These are phyloP conservation scores for Etheostoma cragini DNA, from an alignment of 2,113 vertebrate genomes.

Conservation along the genomic window DNA sequence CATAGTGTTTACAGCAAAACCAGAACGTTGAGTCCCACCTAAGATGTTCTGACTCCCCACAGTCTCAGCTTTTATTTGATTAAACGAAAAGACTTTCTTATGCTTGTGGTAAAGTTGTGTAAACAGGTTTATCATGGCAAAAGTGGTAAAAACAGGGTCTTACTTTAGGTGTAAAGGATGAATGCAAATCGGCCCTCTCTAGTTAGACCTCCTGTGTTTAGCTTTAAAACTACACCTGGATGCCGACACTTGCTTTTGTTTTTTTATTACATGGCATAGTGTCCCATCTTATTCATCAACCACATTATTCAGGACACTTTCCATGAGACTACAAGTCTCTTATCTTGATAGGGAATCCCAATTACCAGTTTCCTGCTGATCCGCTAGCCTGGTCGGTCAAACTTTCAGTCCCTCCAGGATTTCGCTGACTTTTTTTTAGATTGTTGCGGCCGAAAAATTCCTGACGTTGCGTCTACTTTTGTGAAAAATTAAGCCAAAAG, in stretches of 20 bases:
- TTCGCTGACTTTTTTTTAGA: too few relatives aligned
- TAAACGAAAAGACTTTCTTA: background rate
- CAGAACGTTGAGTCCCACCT: constrained; percentile 4
- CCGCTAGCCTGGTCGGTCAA: too few relatives aligned
- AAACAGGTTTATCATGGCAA: background rate
- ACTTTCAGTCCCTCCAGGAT: too few relatives aligned
- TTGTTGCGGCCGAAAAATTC: too few relatives aligned
- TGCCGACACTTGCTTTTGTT: background rate
- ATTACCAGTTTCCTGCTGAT: too few relatives aligned
- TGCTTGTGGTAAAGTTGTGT: background rate
- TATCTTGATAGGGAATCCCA: too few relatives aligned
- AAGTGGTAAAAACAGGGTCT: background rate
- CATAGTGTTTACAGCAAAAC: constrained; percentile 6
- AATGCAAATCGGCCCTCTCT: background rate
- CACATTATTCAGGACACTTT: background rate
- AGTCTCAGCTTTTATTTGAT: background rate
- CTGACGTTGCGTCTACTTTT: too few relatives aligned
- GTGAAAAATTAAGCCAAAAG: too few relatives aligned
- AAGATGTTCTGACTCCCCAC: background rate
- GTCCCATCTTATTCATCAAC: background rate
- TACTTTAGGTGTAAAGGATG: constrained; percentile 11
- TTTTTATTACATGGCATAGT: background rate
- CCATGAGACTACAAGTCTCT: background rate
- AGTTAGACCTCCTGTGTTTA: background rate
- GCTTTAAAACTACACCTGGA: constrained; percentile 3